phyloP scores from a whole-genome alignment of 23 tunicate species.

The Diplosoma virens region DNA sequence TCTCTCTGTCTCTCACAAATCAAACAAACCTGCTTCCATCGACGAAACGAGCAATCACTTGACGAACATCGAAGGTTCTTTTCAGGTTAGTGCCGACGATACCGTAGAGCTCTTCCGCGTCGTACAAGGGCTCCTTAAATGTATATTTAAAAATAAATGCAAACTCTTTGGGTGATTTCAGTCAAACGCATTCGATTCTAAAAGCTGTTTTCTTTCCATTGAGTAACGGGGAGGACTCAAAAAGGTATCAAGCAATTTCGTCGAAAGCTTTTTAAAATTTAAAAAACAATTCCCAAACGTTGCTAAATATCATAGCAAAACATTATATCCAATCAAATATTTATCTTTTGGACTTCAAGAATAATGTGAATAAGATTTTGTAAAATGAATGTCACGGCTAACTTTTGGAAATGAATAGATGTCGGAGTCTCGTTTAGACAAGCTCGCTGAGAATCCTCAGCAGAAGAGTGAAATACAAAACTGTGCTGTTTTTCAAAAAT shows the following conservation, averaged over 20 bases:
- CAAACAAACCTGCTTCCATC: slow-evolving; percentile 83
- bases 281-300: too few species aligned
- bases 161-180: not conserved
- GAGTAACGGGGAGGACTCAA: not conserved
- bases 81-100: slow-evolving; percentile 92
- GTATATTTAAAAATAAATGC: not conserved
- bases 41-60: slow-evolving; percentile 90
- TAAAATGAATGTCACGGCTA: too few species aligned
- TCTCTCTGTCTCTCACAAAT: too few species aligned
- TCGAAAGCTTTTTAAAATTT: too few species aligned
- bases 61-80: slow-evolving; percentile 86
- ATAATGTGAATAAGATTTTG: too few species aligned
- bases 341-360: too few species aligned
- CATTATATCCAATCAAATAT: too few species aligned
- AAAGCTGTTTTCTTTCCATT: not conserved
- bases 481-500: not conserved
- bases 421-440: too few species aligned
- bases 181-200: not conserved
- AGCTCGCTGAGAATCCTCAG: too few species aligned
- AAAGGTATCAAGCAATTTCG: not conserved
- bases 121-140: slow-evolving; percentile 92
- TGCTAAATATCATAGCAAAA: too few species aligned
- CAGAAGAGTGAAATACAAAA: not conserved
- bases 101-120: slow-evolving; percentile 83
- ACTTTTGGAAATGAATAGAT: too few species aligned